Evolutionary conservation across 2,888 invertebrate genomes (phyloP).

Genomic region (Baronia brevicornis): DNA sequence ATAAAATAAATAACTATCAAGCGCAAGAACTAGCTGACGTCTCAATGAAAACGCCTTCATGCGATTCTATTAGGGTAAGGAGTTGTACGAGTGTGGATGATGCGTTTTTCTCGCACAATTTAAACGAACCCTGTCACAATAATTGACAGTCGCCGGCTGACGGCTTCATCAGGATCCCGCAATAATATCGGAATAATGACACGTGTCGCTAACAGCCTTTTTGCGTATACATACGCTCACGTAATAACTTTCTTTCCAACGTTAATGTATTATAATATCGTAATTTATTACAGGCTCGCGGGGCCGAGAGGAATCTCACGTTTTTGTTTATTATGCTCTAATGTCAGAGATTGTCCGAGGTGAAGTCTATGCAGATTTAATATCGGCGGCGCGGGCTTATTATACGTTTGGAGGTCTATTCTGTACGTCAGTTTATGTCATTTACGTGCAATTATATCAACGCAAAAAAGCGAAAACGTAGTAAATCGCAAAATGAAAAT

Average conservation of each 20-base stretch:
- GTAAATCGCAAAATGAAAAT: too few relatives aligned
- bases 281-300: constrained; percentile 31
- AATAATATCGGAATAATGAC: constrained; percentile 39
- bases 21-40: too few relatives aligned
- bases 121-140: constrained; percentile 24
- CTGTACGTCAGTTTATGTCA: too few relatives aligned
- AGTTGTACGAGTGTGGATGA: constrained; percentile 5
- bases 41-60: constrained; percentile 1
- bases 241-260: constrained; percentile 37
- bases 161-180: constrained; percentile 38
- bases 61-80: not conserved
- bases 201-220: constrained; percentile 37
- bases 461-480: too few relatives aligned
- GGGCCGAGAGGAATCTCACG: constrained; percentile 31
- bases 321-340: constrained; percentile 29
- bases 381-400: constrained; percentile 7
- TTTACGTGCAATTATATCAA: too few relatives aligned
- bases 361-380: constrained; percentile 14
- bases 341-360: constrained; percentile 16
- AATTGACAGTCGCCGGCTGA: constrained; percentile 30
- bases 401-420: too few relatives aligned
- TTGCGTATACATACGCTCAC: constrained; percentile 24
- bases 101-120: constrained; percentile 15
- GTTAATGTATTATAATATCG: constrained; percentile 23
- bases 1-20: too few relatives aligned